Conservation (phyloP, 1,140 invertebrate genomes). For the Drosophila repletoides region DNA sequence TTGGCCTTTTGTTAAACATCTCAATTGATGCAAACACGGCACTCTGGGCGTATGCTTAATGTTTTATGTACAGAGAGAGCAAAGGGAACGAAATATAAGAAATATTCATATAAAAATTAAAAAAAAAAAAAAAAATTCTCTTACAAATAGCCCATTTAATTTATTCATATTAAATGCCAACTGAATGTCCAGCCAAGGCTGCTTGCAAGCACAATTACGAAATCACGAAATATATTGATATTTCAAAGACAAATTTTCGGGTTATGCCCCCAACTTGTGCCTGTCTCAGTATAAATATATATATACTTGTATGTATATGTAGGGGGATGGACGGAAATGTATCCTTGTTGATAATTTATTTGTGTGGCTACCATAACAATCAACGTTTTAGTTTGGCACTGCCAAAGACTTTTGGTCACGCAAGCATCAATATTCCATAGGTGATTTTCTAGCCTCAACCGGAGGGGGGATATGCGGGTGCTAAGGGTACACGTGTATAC, state of each 20-base stretch:
- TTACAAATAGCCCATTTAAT: constrained; percentile 56
- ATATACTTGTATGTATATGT: background rate
- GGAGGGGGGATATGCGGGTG: too few relatives aligned
- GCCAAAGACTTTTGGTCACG: constrained; percentile 30
- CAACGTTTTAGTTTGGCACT: constrained; percentile 25
- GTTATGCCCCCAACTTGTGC: background rate
- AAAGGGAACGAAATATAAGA: background rate
- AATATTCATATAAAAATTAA: constrained; percentile 10
- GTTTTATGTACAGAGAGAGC: constrained; percentile 53
- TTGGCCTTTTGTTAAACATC: constrained; percentile 69
- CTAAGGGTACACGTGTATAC: background rate
- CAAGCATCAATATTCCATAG: constrained; percentile 26
- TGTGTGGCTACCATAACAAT: constrained; percentile 29
- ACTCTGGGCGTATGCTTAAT: constrained; percentile 55
- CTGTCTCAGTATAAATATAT: background rate
- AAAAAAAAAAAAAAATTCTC: constrained; percentile 1
- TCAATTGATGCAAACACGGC: constrained; percentile 57
- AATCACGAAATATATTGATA: background rate
- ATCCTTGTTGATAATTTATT: constrained; percentile 31
- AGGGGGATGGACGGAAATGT: background rate
- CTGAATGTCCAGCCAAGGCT: constrained; percentile 20
- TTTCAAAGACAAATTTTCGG: background rate
- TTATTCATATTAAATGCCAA: constrained; percentile 52
- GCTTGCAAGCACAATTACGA: constrained; percentile 1
- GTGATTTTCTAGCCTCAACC: too few relatives aligned